Evolutionary conservation across 2,113 vertebrate genomes (phyloP).

Genomic region (Ceuthmochares aereus): DNA sequence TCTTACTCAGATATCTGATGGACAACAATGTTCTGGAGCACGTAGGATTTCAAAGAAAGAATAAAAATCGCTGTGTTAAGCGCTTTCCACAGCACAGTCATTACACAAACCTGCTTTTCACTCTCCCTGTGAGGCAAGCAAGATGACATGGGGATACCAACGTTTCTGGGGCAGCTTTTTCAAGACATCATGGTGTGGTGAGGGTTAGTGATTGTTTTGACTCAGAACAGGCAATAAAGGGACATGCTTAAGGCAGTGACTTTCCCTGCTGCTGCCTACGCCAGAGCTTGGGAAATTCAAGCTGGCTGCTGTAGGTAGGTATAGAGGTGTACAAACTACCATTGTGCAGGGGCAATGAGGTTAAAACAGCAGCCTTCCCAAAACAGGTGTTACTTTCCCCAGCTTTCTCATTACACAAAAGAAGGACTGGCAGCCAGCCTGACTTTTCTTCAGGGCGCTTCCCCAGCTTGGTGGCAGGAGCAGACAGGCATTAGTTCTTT

Average conservation of each 20-base stretch:
- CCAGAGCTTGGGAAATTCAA: background rate
- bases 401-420: background rate
- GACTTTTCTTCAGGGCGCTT: conserved; percentile 45
- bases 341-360: background rate
- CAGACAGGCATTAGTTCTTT: conserved; percentile 59
- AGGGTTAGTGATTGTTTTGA: background rate
- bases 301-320: background rate
- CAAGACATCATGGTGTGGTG: background rate
- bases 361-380: background rate
- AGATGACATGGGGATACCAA: background rate
- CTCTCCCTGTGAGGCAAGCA: background rate
- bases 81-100: fast-evolving
- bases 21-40: background rate
- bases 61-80: background rate
- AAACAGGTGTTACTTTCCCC: background rate
- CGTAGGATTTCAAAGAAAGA: background rate
- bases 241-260: background rate
- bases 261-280: background rate
- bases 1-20: background rate
- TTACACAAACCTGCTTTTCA: fast-evolving
- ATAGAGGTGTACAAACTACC: background rate
- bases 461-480: conserved; percentile 54
- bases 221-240: background rate
- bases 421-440: background rate
- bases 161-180: background rate